Evolutionary conservation across 2,113 vertebrate genomes (phyloP).

Genomic region (Ginglymostoma cirratum): DNA sequence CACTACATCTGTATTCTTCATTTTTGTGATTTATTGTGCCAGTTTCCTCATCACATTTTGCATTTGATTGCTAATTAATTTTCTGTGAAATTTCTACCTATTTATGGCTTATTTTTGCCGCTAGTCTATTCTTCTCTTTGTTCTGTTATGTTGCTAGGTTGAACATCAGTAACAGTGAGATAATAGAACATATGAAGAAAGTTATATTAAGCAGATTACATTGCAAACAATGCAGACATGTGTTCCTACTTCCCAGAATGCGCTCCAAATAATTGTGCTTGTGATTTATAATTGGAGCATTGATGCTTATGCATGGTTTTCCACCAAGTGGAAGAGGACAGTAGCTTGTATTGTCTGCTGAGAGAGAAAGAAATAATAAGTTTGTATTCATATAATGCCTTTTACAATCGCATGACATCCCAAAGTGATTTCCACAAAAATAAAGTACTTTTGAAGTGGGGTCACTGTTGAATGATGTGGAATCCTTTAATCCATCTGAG

Average conservation of each 20-base stretch:
- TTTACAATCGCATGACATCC: background rate
- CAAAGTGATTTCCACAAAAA: background rate
- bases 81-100: slow-evolving; percentile 3
- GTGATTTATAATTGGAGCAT: background rate
- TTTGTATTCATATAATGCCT: background rate
- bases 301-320: background rate
- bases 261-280: background rate
- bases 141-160: background rate
- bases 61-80: background rate
- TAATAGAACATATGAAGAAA: background rate
- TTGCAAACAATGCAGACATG: background rate
- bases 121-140: background rate
- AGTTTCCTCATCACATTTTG: background rate
- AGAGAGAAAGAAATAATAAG: background rate
- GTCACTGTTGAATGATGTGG: background rate
- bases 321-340: background rate
- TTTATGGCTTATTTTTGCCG: background rate
- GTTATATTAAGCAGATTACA: background rate
- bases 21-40: background rate
- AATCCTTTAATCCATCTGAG: background rate
- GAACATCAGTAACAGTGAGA: background rate
- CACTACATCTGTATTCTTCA: background rate
- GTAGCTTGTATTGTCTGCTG: background rate
- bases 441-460: background rate
- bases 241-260: background rate